phyloP scores from a whole-genome alignment of 1,140 invertebrate genomes.

The Cepaea nemoralis region DNA sequence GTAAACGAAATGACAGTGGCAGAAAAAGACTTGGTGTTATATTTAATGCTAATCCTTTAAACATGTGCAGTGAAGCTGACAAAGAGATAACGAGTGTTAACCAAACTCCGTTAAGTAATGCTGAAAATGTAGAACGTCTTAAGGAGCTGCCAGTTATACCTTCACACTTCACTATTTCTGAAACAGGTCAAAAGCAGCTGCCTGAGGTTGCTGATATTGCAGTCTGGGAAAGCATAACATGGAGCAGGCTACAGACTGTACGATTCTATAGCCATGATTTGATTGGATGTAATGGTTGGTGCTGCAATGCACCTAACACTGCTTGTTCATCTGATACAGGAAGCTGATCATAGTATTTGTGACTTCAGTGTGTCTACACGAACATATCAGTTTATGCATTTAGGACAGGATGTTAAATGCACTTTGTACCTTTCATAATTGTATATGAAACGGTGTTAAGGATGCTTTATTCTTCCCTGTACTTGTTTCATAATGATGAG shows the following conservation, averaged over 20 bases:
- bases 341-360: too few relatives aligned
- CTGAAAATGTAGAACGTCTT: too few relatives aligned
- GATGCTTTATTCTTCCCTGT: too few relatives aligned
- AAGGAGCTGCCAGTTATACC: background rate
- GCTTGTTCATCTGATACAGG: background rate
- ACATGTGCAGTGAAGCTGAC: background rate
- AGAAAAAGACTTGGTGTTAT: background rate
- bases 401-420: too few relatives aligned
- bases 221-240: conserved; percentile 21
- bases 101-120: background rate
- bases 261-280: background rate
- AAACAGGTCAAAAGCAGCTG: background rate
- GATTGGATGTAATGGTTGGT: background rate
- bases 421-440: too few relatives aligned
- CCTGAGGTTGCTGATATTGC: conserved; percentile 19
- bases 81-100: background rate
- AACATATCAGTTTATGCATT: too few relatives aligned
- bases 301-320: background rate
- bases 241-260: background rate
- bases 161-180: background rate
- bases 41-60: background rate
- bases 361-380: too few relatives aligned
- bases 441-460: too few relatives aligned
- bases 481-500: too few relatives aligned
- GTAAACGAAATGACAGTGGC: background rate